phyloP scores from a whole-genome alignment of 1,140 invertebrate species.

The Himalopsyche phryganea region DNA sequence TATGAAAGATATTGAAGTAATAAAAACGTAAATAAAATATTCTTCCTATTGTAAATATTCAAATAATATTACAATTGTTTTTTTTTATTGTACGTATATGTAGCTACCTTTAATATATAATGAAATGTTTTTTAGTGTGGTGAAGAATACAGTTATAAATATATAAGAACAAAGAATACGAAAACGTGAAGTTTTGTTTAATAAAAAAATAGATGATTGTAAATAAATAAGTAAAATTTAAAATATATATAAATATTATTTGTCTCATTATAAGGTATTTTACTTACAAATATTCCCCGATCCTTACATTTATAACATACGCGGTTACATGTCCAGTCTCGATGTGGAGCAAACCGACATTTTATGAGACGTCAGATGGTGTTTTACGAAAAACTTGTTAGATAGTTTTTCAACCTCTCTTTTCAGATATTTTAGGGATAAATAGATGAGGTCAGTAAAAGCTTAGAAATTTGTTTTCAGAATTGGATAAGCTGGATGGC shows the following conservation, averaged over 20 bases:
- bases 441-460: too few species aligned
- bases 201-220: constrained; percentile 17
- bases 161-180: background rate
- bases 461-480: too few species aligned
- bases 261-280: constrained; percentile 19
- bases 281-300: background rate
- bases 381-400: background rate
- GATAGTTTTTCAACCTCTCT: background rate
- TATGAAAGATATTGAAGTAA: background rate
- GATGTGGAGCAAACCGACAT: background rate
- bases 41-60: constrained; percentile 16
- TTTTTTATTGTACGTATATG: background rate
- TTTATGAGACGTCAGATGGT: background rate
- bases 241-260: constrained; percentile 24
- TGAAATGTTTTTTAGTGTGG: constrained; percentile 18
- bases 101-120: constrained; percentile 12
- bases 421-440: background rate
- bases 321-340: background rate
- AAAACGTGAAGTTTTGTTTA: constrained; percentile 10
- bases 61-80: constrained; percentile 15
- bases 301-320: background rate
- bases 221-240: constrained; percentile 25
- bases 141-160: constrained; percentile 4
- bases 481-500: too few species aligned
- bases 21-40: constrained; percentile 6